Evolutionary conservation across 35 echinoderm and acorn worm genomes (phyloP).

Genomic region (Acanthaster planci): DNA sequence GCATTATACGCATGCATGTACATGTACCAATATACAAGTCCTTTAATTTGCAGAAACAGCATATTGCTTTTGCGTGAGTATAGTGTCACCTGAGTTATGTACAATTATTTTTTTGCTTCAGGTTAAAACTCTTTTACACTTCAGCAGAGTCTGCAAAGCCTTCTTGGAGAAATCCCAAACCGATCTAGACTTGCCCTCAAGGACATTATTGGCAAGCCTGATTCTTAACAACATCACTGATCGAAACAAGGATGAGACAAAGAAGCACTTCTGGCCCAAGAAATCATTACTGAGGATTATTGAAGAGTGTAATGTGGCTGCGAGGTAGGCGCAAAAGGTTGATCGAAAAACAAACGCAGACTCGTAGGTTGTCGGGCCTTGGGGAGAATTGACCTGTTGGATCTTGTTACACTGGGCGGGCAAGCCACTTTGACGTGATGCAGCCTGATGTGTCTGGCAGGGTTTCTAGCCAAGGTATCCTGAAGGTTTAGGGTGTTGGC

Average conservation of each 20-base stretch:
- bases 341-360: background rate
- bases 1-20: background rate
- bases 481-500: background rate
- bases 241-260: background rate
- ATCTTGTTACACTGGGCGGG: too few species aligned
- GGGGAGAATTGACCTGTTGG: background rate
- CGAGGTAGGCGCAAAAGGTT: background rate
- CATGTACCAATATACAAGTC: too few species aligned
- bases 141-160: background rate
- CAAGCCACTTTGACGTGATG: background rate
- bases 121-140: background rate
- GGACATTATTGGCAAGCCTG: background rate
- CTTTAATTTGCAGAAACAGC: background rate
- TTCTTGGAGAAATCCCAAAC: background rate
- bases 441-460: background rate
- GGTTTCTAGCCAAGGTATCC: too few species aligned
- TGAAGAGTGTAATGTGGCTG: background rate
- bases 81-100: background rate
- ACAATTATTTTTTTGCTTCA: background rate
- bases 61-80: background rate
- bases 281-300: background rate
- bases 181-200: background rate
- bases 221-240: background rate
- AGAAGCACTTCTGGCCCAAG: slow-evolving; percentile 10
- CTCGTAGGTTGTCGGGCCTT: background rate